Conservation (phyloP, 2,797 vertebrate species). For the Psittacula derbiana region DNA sequence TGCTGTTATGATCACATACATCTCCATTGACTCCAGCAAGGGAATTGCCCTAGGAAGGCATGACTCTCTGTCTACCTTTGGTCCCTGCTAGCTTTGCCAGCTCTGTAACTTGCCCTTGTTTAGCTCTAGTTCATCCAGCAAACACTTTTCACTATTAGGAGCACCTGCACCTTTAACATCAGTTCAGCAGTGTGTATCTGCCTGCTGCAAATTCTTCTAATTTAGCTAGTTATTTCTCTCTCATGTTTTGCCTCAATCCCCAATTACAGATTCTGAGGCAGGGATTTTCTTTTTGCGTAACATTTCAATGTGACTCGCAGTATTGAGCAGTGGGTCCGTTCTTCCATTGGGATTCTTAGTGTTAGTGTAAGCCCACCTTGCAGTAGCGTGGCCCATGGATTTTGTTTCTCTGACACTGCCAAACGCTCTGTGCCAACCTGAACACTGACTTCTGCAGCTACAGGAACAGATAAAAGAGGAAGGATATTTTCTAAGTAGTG, state of each 20-base stretch:
- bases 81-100: neutral
- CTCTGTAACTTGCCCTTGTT: too few species aligned
- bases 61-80: too few species aligned
- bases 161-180: neutral
- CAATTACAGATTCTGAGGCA: neutral
- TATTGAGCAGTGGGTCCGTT: fast-evolving
- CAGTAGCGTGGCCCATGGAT: fast-evolving
- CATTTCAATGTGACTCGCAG: neutral
- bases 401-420: neutral
- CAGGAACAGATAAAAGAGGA: neutral
- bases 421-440: neutral
- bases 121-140: neutral
- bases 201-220: neutral
- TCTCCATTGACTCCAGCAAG: neutral
- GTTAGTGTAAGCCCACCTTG: neutral
- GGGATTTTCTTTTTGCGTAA: neutral
- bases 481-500: neutral
- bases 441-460: neutral
- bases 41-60: neutral
- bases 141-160: neutral
- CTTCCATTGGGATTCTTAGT: neutral
- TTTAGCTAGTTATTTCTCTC: neutral
- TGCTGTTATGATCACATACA: neutral
- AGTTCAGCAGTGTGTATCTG: neutral
- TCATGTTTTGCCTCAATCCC: neutral